Conservation (phyloP, 2,797 vertebrate species). For the Dromococcyx pavoninus region DNA sequence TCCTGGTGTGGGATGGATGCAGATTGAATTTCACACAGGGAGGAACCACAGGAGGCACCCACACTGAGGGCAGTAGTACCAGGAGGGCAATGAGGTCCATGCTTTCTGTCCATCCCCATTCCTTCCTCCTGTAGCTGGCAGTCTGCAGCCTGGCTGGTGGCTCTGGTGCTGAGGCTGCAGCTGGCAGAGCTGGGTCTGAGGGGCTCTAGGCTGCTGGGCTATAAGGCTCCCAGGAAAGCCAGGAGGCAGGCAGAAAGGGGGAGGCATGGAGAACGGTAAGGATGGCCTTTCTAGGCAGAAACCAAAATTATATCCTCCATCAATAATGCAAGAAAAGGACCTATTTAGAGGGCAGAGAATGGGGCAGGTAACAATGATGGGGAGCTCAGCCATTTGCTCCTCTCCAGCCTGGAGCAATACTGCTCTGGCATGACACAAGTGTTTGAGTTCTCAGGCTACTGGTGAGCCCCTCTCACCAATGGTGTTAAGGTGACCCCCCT, state of each 20-base stretch:
- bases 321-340: background rate
- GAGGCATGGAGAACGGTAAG: rapidly evolving
- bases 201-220: background rate
- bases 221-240: background rate
- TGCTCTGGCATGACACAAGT: rapidly evolving
- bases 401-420: background rate
- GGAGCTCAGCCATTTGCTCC: background rate
- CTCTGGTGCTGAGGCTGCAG: background rate
- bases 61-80: background rate
- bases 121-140: background rate
- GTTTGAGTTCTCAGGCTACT: background rate
- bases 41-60: background rate
- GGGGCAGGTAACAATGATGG: background rate
- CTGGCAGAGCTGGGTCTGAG: background rate
- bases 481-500: background rate
- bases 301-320: background rate
- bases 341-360: background rate
- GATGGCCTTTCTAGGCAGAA: background rate
- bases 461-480: background rate
- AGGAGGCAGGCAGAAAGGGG: background rate
- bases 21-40: background rate
- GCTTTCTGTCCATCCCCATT: background rate
- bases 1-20: background rate
- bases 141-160: background rate
- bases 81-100: rapidly evolving